Evolutionary conservation across 2,888 invertebrate genomes (phyloP), one percentile per base, ranked within the genome.

Genomic region (Eupeodes latifasciatus): DNA sequence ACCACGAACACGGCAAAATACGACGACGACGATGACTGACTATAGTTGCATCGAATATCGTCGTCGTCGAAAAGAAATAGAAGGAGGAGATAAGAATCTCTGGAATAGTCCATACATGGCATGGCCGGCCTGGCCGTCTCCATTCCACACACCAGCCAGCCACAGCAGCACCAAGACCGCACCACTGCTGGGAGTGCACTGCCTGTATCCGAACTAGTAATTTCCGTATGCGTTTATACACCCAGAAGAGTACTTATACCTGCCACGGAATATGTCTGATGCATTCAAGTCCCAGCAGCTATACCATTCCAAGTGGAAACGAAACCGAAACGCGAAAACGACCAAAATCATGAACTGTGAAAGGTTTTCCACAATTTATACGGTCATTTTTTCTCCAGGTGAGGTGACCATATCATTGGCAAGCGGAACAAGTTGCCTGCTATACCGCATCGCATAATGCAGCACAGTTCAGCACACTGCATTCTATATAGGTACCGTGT

Each of bases 391-490:
- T 83, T 55, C 83, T 87, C 87, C 87, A 87, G 87, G 87, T 87
- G 87, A 87, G 83, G 87, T 87, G 87, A 87, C 87, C 87, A 87
- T 87, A 87, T 87, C 87, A 87, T 87, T 87, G 87, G 87, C 83
- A 87, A 87, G 87, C 87, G 87, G 87, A 87, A 87, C 87, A 87
- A 87, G 87, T 83, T 83, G 80, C 79, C 87, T 44, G 51, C 67
- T 34, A 36, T 49, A 64, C 27, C 27, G 27, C 9, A 53, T 5
- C n/a, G n/a, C 16, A 55, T 47, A 64, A 47, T 74, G 67, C 57
- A 76, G 53, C 53, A 74, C 53, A 64, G 72, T 36, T 36, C 19
- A 19, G 55, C 49, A 47, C 36, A n/a, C 19, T 16, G 44, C 36
- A 11, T 57, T 27, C 2, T 9, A 40, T 40, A 40, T 9, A 9